phyloP scores from a whole-genome alignment of 2,113 vertebrate genomes.

The Eurypyga helias region DNA sequence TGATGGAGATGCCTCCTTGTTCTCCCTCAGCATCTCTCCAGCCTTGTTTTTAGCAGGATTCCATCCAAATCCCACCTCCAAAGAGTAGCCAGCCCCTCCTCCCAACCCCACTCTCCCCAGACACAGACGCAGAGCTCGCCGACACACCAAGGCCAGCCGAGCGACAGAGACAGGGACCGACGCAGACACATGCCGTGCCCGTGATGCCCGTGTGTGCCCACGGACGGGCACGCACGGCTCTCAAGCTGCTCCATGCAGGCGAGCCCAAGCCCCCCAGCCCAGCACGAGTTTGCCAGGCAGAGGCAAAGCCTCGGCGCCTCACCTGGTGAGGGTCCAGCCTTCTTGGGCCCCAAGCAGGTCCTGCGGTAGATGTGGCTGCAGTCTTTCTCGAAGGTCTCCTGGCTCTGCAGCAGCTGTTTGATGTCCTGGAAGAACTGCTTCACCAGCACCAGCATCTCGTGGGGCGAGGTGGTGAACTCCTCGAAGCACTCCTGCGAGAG shows the following conservation, averaged over 20 bases:
- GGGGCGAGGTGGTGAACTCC: constrained; percentile 66
- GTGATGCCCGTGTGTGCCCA: background rate
- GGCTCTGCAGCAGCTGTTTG: constrained; percentile 50
- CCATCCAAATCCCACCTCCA: background rate
- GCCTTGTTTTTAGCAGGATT: background rate
- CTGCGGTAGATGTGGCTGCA: constrained; percentile 67
- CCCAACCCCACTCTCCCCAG: background rate
- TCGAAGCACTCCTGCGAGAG: constrained; percentile 62
- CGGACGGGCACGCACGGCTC: background rate
- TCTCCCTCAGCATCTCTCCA: background rate
- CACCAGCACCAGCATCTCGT: constrained; percentile 74
- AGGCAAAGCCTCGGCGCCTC: background rate
- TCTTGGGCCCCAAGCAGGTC: constrained; percentile 23
- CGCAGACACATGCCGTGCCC: background rate
- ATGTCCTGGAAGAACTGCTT: constrained; percentile 74
- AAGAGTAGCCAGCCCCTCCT: background rate
- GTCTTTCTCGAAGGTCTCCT: constrained; percentile 65
- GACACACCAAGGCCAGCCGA: background rate
- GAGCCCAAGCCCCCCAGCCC: background rate
- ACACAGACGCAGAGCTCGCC: background rate
- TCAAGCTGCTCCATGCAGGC: constrained; percentile 11
- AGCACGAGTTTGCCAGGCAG: background rate
- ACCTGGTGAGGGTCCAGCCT: constrained; percentile 32
- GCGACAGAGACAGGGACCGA: background rate
- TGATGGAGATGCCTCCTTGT: background rate